Base-by-base conservation (phyloP, 2,113 vertebrate species). In the Clarias batrachus region DNA sequence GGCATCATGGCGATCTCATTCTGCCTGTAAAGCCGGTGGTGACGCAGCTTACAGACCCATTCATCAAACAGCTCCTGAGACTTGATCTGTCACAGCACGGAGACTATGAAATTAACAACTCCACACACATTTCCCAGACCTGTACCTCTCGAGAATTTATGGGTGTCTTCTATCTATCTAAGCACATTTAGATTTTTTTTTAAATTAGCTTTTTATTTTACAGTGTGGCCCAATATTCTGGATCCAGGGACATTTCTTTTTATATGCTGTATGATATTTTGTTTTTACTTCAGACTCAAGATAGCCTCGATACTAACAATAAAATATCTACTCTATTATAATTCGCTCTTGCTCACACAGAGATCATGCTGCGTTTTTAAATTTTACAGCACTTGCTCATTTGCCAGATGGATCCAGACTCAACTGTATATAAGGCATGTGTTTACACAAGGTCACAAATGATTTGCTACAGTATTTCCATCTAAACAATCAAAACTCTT, bases 1-100 rank as follows among this genome's bases (percentile, higher is more conserved):
- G 97, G 96, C 88, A 97, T 97, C 95, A 97, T 96, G 90, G 97
- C 95, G 21, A 99, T 99, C 92, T 98, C 97, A 21, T 98, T 99
- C 93, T 99, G 98, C 62, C 97, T 96, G 90, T 96, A 99, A 90
- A 99, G 94, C 65, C 98, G 94, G 91, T 99, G 98, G 84, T 99
- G 96, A 66, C 97, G 97, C 82, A 99, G 95, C 83, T 96, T 98
- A 71, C 95, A 94, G 25, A 99, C 97, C 98, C 98, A 99, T 90
- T 99, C 97, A 80, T 99, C 97, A 93, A 99, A 99, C 85, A 96
- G 90, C 84, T 99, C 97, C 88, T 97, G 96, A 85, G 97, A 96
- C 90, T 99, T 99, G 83, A 97, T 97, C 98, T 99, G 79, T 23
- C 89, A 48, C 7, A 78, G 48, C 60, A 86, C n/a, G 82, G 48